These are phyloP conservation scores for Oegoconia quadripuncta DNA, from an alignment of 2,888 invertebrate genomes.

Conservation along the genomic window DNA sequence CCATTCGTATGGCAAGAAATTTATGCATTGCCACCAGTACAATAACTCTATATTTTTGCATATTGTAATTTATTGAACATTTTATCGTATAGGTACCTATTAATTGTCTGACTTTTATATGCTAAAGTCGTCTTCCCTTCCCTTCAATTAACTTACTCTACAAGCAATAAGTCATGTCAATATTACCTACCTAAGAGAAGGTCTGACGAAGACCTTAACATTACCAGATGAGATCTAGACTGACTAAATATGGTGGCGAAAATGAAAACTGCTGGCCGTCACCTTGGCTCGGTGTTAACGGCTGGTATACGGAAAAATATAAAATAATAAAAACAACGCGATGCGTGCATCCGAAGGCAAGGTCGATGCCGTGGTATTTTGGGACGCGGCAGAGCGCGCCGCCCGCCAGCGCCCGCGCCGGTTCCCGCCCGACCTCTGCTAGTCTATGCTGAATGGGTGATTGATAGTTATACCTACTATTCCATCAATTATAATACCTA, in stretches of 20 bases:
- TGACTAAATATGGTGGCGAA: neutral
- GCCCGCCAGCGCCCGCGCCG: constrained; percentile 28
- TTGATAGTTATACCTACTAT: constrained; percentile 60
- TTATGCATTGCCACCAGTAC: no score
- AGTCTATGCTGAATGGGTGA: constrained; percentile 53
- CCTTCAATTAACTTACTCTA: no score
- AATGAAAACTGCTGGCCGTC: constrained; percentile 44
- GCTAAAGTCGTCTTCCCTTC: no score
- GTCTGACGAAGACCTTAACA: no score
- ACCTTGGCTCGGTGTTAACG: constrained; percentile 53
- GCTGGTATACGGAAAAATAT: constrained; percentile 52
- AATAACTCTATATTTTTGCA: no score
- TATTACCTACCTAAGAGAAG: no score
- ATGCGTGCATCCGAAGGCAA: constrained; percentile 66
- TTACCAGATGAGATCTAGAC: neutral
- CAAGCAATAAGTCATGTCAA: no score
- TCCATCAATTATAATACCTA: no score
- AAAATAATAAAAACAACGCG: constrained; percentile 67
- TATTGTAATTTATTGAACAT: no score
- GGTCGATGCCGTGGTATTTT: constrained; percentile 73
- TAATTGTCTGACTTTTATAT: no score
- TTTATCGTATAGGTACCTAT: no score
- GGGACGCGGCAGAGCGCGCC: constrained; percentile 47
- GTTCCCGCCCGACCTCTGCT: constrained; percentile 37
- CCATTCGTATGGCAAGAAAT: no score